These are phyloP conservation scores for Neria commutata DNA, from an alignment of 2,888 invertebrate species.

Conservation along the genomic window DNA sequence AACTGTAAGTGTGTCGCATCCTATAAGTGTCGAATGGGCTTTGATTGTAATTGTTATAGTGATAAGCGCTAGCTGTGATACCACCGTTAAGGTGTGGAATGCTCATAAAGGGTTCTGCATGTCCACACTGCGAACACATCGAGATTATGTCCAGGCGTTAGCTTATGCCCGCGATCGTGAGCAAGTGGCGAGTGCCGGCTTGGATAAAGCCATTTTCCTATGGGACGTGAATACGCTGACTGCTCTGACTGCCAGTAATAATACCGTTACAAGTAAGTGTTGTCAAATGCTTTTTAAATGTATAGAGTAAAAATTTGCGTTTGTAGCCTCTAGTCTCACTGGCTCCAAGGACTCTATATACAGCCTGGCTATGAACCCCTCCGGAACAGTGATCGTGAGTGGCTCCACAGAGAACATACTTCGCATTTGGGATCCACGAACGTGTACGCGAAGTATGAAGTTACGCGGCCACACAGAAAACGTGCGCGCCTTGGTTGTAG, in stretches of 20 bases:
- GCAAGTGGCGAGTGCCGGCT: conserved; percentile 92
- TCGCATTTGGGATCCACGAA: conserved; percentile 96
- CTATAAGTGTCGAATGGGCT: neutral
- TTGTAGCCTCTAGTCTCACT: conserved; percentile 85
- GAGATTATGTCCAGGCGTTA: conserved; percentile 96
- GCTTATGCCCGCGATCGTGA: conserved; percentile 98
- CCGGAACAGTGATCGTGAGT: conserved; percentile 93
- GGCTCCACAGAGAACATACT: conserved; percentile 96
- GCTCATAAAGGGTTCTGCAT: conserved; percentile 99
- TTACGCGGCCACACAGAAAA: conserved; percentile 97
- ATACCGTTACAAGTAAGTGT: conserved; percentile 89
- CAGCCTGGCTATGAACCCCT: conserved; percentile 97
- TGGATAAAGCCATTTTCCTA: conserved; percentile 94
- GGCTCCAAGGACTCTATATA: conserved; percentile 99
- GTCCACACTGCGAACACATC: conserved; percentile 97
- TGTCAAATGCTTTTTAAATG: neutral
- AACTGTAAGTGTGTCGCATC: conserved; percentile 69
- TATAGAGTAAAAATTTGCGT: neutral
- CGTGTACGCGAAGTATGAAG: conserved; percentile 93
- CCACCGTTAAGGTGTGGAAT: conserved; percentile 99
- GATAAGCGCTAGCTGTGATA: conserved; percentile 98
- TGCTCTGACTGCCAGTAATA: conserved; percentile 96
- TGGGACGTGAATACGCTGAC: conserved; percentile 99
- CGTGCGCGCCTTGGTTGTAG: conserved; percentile 93
- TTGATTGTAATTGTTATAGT: conserved; percentile 65